Percentiles rank a stretch among this genome's conserved stretches.
Conservation (phyloP, 2,113 vertebrate genomes). For the Amia ocellicauda region DNA sequence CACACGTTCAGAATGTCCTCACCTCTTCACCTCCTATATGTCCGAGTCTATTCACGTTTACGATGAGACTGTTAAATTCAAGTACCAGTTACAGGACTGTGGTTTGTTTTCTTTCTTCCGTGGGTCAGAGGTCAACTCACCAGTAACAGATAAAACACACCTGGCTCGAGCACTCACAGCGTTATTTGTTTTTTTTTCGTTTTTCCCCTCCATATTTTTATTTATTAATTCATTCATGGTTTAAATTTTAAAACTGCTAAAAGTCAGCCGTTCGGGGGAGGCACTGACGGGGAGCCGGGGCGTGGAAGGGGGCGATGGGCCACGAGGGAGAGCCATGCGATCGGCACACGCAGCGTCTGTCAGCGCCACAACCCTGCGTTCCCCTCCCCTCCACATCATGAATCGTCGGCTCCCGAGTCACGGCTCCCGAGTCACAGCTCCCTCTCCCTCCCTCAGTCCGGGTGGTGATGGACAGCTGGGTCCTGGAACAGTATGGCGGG, state of each 20-base stretch:
- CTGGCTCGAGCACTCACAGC: slow-evolving; percentile 79
- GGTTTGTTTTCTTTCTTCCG: slow-evolving; percentile 26
- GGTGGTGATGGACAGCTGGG: slow-evolving; percentile 52
- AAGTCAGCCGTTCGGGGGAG: slow-evolving; percentile 33
- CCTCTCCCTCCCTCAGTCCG: slow-evolving; percentile 13
- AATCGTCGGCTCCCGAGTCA: too few relatives aligned
- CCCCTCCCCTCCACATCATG: not conserved
- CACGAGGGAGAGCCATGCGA: not conserved
- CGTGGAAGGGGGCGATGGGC: not conserved
- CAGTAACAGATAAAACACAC: slow-evolving; percentile 70
- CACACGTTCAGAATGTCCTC: slow-evolving; percentile 55
- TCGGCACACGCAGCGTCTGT: too few relatives aligned
- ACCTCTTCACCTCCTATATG: slow-evolving; percentile 32
- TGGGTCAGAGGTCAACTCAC: slow-evolving; percentile 65
- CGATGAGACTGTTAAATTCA: slow-evolving; percentile 52
- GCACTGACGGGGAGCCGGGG: slow-evolving; percentile 21
- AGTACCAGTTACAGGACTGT: slow-evolving; percentile 70
- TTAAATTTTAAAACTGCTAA: slow-evolving; percentile 70
- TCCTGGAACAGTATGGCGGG: slow-evolving; percentile 55
- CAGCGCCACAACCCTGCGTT: too few relatives aligned
- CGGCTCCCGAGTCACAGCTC: too few relatives aligned
- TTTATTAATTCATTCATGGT: slow-evolving; percentile 50
- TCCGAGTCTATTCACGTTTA: slow-evolving; percentile 59
- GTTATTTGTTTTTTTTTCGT: slow-evolving; percentile 42
- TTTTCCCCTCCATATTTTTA: not conserved